Percentiles rank a stretch among this genome's conserved stretches.
phyloP scores from a whole-genome alignment of 1,140 invertebrate species.

The Brachystomella parvula region DNA sequence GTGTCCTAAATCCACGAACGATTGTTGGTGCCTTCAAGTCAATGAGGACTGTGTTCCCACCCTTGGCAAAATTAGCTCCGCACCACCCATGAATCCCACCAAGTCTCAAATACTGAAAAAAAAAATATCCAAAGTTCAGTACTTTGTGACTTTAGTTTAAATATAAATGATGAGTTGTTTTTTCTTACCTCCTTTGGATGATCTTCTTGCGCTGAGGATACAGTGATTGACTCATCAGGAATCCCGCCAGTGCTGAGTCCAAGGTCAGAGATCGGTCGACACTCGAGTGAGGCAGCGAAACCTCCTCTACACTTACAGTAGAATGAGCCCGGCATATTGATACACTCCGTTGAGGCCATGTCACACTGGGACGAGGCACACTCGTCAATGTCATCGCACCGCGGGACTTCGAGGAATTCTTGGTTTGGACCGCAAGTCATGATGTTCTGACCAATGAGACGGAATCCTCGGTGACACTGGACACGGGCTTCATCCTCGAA shows the following conservation, averaged over 20 bases:
- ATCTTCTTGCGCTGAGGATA: conserved; percentile 70
- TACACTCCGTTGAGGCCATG: conserved; percentile 79
- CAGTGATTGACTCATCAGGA: conserved; percentile 77
- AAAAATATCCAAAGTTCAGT: not conserved
- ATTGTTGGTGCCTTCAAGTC: conserved; percentile 85
- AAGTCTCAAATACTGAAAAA: conserved; percentile 61
- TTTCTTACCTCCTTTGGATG: conserved; percentile 67
- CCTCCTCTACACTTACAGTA: conserved; percentile 79
- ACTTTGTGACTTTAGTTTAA: not conserved
- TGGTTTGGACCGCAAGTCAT: conserved; percentile 80
- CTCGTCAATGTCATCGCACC: conserved; percentile 53
- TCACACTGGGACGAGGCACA: conserved; percentile 83
- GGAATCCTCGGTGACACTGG: conserved; percentile 84
- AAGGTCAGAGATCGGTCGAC: conserved; percentile 76
- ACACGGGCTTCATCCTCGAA: conserved; percentile 86
- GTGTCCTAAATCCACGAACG: conserved; percentile 78
- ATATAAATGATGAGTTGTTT: not conserved
- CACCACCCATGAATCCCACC: conserved; percentile 76
- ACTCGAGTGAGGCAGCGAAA: conserved; percentile 78
- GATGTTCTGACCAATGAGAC: conserved; percentile 72
- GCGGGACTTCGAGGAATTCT: conserved; percentile 72
- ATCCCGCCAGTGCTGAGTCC: conserved; percentile 80
- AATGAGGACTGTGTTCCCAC: conserved; percentile 77
- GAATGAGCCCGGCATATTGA: conserved; percentile 83
- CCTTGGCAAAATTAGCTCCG: conserved; percentile 70